phyloP scores from a whole-genome alignment of 2,888 invertebrate genomes.

The Heteromurus nitidus region DNA sequence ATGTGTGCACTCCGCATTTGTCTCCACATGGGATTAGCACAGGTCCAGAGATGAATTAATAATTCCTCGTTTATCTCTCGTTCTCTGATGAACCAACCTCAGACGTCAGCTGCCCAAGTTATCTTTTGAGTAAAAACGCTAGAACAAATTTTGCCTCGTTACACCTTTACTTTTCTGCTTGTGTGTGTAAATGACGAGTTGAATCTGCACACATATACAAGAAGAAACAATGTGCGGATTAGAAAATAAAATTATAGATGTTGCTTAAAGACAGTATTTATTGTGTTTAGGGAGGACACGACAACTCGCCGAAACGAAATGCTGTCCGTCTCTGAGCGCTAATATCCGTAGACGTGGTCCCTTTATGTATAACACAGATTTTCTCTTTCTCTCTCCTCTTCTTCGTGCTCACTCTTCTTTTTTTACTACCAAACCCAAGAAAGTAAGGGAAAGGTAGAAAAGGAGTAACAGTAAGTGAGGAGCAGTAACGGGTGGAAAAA shows the following conservation, averaged over 20 bases:
- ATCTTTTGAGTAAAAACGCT: not conserved
- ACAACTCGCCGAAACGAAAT: slow-evolving; percentile 66
- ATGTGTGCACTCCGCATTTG: too few relatives aligned
- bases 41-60: too few relatives aligned
- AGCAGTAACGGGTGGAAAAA: slow-evolving; percentile 11
- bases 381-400: too few relatives aligned
- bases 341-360: slow-evolving; percentile 41
- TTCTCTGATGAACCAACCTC: too few relatives aligned
- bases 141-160: not conserved
- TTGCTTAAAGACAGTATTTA: not conserved
- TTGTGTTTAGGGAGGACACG: slow-evolving; percentile 47
- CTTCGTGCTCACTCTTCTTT: too few relatives aligned
- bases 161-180: not conserved
- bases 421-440: slow-evolving; percentile 9
- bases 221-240: too few relatives aligned
- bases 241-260: too few relatives aligned
- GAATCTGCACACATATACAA: slow-evolving; percentile 1
- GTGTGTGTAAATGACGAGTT: not conserved
- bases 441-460: slow-evolving; percentile 17
- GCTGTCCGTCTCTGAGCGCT: slow-evolving; percentile 65
- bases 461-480: not conserved
- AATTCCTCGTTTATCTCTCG: too few relatives aligned
- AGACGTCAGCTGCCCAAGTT: too few relatives aligned
- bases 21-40: too few relatives aligned
- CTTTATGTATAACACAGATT: slow-evolving; percentile 58